Conservation (phyloP, 2,797 vertebrate genomes). For the Sebastes minor region DNA sequence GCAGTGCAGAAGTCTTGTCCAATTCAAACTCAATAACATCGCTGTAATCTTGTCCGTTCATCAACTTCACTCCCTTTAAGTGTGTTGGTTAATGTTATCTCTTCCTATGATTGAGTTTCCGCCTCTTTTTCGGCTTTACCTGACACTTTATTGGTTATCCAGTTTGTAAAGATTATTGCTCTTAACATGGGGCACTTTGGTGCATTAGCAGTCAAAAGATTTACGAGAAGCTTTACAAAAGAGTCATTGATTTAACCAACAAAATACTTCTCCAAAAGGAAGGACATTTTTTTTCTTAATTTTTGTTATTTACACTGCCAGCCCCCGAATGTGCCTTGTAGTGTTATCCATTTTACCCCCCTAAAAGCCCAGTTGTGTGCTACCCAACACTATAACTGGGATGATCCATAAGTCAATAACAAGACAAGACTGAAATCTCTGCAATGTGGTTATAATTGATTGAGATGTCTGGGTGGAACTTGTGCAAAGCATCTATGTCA, state of each 20-base stretch:
- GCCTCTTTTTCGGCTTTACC: conserved; percentile 96
- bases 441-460: conserved; percentile 95
- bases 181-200: conserved; percentile 84
- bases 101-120: conserved; percentile 96
- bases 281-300: conserved; percentile 58
- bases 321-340: conserved; percentile 61
- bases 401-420: conserved; percentile 87
- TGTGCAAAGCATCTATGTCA: conserved; percentile 86
- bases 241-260: conserved; percentile 57
- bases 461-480: conserved; percentile 87
- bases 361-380: conserved; percentile 80
- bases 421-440: conserved; percentile 87
- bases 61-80: conserved; percentile 84
- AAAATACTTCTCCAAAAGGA: conserved; percentile 56
- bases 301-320: conserved; percentile 58
- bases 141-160: conserved; percentile 96
- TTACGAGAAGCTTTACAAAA: conserved; percentile 75
- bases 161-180: conserved; percentile 98
- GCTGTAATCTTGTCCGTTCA: conserved; percentile 86
- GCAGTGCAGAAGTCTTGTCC: conserved; percentile 90
- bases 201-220: conserved; percentile 81
- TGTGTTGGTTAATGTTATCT: conserved; percentile 94
- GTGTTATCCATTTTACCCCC: conserved; percentile 69
- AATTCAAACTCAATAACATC: conserved; percentile 94
- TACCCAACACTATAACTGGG: conserved; percentile 83